Evolutionary conservation across 2,888 invertebrate species (phyloP), one percentile per base, ranked within the genome.

Genomic region (Drosophila macrospina): DNA sequence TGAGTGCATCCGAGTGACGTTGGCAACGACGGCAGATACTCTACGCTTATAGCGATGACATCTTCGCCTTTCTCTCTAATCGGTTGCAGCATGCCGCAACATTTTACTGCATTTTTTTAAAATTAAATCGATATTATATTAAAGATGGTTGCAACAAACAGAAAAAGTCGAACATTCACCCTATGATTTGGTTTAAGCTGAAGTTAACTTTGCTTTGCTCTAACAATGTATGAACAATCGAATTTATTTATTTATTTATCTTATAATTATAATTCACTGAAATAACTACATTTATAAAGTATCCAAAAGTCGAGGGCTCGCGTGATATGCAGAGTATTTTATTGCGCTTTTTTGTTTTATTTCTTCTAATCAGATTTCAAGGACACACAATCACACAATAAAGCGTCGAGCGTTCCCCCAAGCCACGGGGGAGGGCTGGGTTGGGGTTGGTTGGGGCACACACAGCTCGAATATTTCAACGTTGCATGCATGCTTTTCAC

Each of bases 1-100:
- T 86, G 81, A 86, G 45, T 86, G 87, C 81, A 84, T 73, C 81
- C 61, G 59, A 72, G 60, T 72, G 70, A 56, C 61, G 71, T 61
- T 59, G 45, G 57, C 63, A 48, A 47, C 51, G 52, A 8, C 55
- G 39, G n/a, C 54, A 55, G 36, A 34, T n/a, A 39, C 39, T 13
- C 39, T 45, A 7, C 13, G 15, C n/a, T 13, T 26, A 39, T 32
- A 36, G 20, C 55, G 42, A 50, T 50, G 39, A 59, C 50, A 67
- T 42, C n/a, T 59, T 42, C 13, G 36, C 24, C 34, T 26, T 30
- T 13, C 54, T 42, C 54, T 63, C 71, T 66, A 68, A 74, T n/a
- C n/a, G n/a, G n/a, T n/a, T n/a, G n/a, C n/a, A n/a, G n/a, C n/a
- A 41, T 20, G 11, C 41, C 5, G 20, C 41, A 11, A 20, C 5